Base-by-base conservation (phyloP, 2,113 vertebrate genomes). In the Corythornis vintsioides region DNA sequence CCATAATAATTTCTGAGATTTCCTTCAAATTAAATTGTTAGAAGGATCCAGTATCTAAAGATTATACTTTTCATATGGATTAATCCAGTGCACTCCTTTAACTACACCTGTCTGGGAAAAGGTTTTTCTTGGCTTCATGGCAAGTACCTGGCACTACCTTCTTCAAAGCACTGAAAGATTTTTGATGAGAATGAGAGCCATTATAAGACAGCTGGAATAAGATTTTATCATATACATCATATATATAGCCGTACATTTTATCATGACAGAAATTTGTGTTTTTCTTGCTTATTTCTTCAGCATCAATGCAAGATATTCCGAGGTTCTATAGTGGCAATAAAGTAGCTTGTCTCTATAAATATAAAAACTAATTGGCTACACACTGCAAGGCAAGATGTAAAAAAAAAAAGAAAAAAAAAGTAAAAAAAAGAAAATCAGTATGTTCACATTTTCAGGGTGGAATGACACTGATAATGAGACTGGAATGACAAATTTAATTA, bases 101-200 rank as follows among this genome's bases (percentile, higher is more conserved):
- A 53, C 33, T 56, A 42, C 0, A 0, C 25, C 53, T 78, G 2
- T 45, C 21, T 78, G 57, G 45, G 61, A 28, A 55, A 61, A 13
- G 55, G 31, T 72, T 86, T 86, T 75, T 84, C 85, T 74, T 94
- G 92, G 66, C 61, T 85, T 85, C 83, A 56, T 83, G 86, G 80
- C 40, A 90, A 56, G 81, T 78, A 64, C 12, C 26, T 61, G 72
- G 12, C 14, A 50, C 3, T 21, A 64, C 13, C 14, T 53, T 40
- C 31, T 92, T 35, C 76, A 48, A 88, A 73, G 80, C 78, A 93
- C 38, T 70, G 75, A 74, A 91, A 85, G 17, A 3, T 91, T 96
- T 95, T 67, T 86, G 71, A 57, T 94, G 67, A 94, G 92, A 94
- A 67, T 76, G 45, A 92, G 22, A 86, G 8, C 52, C 35, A 75